A percentile compares a stretch with the other conserved stretches of the same genome.
phyloP scores from a whole-genome alignment of 2,888 invertebrate genomes.

The Tuberolachnus salignus region DNA sequence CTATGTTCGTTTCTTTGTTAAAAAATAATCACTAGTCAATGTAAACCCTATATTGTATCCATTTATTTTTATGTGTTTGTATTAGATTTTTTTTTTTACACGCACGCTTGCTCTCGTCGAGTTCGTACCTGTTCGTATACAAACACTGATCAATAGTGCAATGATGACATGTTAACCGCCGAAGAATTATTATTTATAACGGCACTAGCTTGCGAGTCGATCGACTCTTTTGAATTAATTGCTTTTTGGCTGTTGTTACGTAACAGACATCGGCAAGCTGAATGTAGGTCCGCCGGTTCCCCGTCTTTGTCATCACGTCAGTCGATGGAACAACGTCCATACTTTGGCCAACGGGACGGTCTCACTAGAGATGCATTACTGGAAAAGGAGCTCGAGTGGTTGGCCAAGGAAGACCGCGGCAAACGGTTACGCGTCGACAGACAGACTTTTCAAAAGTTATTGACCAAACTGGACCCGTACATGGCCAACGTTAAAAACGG shows the following conservation, averaged over 20 bases:
- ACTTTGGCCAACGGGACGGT: conserved; percentile 52
- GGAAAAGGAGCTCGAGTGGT: conserved; percentile 47
- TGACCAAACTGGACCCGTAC: conserved; percentile 34
- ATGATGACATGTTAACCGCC: conserved; percentile 52
- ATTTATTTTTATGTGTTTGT: conserved; percentile 1
- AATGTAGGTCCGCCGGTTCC: conserved; percentile 49
- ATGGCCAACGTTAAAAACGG: conserved; percentile 41
- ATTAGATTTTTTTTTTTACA: conserved; percentile 1
- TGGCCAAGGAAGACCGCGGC: conserved; percentile 48
- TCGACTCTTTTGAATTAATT: background rate
- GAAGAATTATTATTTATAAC: conserved; percentile 7
- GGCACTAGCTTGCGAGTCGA: background rate
- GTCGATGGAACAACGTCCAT: conserved; percentile 53
- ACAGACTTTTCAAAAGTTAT: conserved; percentile 46
- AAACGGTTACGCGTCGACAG: conserved; percentile 41
- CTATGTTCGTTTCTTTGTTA: background rate
- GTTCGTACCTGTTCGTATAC: background rate
- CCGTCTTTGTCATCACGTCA: conserved; percentile 13
- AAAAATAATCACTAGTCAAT: background rate
- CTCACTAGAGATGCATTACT: conserved; percentile 41
- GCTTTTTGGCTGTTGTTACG: background rate
- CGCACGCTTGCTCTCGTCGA: background rate
- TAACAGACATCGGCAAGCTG: background rate
- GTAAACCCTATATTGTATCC: too few species aligned
- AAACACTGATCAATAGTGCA: conserved; percentile 21